Percentiles rank a stretch among this genome's conserved stretches.
Evolutionary conservation across 2,888 invertebrate genomes (phyloP).

Genomic region (Eubasilissa splendida): DNA sequence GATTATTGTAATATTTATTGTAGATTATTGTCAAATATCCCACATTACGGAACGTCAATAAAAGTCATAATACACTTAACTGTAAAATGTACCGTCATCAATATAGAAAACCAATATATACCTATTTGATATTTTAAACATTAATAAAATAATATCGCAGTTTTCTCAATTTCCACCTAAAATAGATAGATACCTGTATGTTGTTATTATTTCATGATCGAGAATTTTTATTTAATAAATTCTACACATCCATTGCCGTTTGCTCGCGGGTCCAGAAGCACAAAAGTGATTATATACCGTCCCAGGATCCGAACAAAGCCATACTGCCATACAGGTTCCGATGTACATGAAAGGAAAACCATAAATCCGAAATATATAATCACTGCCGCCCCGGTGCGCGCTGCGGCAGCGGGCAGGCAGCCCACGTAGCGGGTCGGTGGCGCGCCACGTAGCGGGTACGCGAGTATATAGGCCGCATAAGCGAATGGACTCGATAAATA

Average conservation of each 20-base stretch:
- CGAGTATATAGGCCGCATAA: constrained; percentile 33
- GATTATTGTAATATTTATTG: too few species aligned
- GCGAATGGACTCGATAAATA: constrained; percentile 53
- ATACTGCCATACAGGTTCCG: constrained; percentile 41
- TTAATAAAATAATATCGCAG: too few species aligned
- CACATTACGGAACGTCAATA: neutral
- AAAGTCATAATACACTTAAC: neutral
- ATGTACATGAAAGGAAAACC: constrained; percentile 55
- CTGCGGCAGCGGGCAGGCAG: neutral
- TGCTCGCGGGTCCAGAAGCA: constrained; percentile 10
- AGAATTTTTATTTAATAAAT: too few species aligned
- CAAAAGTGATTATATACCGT: constrained; percentile 28
- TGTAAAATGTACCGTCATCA: neutral
- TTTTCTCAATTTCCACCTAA: too few species aligned
- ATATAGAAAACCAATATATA: too few species aligned
- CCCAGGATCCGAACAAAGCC: constrained; percentile 42
- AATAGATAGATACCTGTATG: too few species aligned
- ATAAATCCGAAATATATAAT: constrained; percentile 51
- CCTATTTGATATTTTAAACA: too few species aligned
- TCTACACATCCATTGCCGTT: constrained; percentile 14
- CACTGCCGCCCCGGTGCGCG: constrained; percentile 24
- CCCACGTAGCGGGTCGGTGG: neutral
- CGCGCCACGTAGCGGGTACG: neutral
- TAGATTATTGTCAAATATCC: neutral
- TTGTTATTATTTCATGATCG: too few species aligned